Evolutionary conservation across 92 coral and sea anemone genomes (phyloP).

Genomic region (Porites divaricata): DNA sequence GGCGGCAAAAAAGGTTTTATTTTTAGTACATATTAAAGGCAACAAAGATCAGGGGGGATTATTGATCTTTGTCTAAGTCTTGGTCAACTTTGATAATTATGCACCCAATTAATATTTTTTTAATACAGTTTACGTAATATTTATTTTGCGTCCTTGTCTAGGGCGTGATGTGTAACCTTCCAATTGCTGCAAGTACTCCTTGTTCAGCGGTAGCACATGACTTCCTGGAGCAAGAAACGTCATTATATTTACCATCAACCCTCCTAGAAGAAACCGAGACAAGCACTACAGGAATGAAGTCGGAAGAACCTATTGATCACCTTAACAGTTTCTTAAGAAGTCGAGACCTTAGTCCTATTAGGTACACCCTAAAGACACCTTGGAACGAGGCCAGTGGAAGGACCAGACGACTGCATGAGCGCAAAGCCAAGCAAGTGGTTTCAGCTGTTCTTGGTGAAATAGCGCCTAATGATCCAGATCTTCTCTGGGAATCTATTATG

Average conservation of each 20-base stretch:
- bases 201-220: not conserved
- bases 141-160: no score
- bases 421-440: slow-evolving; percentile 50
- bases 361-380: slow-evolving; percentile 27
- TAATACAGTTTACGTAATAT: no score
- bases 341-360: slow-evolving; percentile 42
- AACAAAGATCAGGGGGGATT: no score
- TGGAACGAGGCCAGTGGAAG: slow-evolving; percentile 43
- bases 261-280: not conserved
- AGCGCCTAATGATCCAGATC: slow-evolving; percentile 34
- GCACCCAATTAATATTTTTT: no score
- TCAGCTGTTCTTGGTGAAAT: slow-evolving; percentile 38
- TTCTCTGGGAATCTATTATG: slow-evolving; percentile 13
- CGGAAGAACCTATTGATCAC: slow-evolving; percentile 14
- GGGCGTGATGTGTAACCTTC: not conserved
- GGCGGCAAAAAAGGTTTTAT: no score
- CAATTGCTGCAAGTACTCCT: not conserved
- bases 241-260: slow-evolving; percentile 19
- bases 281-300: slow-evolving; percentile 10
- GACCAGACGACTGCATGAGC: slow-evolving; percentile 31
- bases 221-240: not conserved
- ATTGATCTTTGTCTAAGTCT: no score
- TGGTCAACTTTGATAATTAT: no score
- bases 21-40: no score
- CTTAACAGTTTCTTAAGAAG: slow-evolving; percentile 12